Base-by-base conservation (phyloP, 2,113 vertebrate species). In the Pedionomus torquatus region DNA sequence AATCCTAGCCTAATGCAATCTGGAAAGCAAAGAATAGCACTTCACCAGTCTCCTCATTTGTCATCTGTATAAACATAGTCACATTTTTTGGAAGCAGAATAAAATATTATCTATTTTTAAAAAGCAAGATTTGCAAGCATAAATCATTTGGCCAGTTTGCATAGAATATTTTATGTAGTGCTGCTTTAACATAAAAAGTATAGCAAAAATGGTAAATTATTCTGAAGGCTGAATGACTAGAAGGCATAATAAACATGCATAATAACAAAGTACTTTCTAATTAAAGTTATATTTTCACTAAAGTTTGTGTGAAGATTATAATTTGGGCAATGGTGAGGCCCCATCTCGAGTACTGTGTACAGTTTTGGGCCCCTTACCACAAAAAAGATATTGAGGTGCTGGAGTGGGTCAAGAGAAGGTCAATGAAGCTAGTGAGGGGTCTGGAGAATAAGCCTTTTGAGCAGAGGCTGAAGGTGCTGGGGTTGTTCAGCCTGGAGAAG, bases 271-370 rank as follows among this genome's bases (percentile, higher is more conserved):
- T 71, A 44, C 3, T 28, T 77, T 82, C 33, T 89, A 77, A 79
- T 90, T 93, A 58, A 87, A 68, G 9, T 77, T 51, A 37, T 55
- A n/a, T 87, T 83, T 94, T 79, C 39, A 79, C 90, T 82, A 94
- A 90, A 71, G 15, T 55, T 70, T 69, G 48, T 31, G 4, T 75
- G 31, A 93, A 80, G 13, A 71, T 13, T 70, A 17, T 64, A 46
- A 93, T 51, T 89, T 39, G 69, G 2, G 46, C 17, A 46, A 18
- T 46, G 46, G 46, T 46, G 18, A 46, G 17, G 46, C 17, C 19
- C 46, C 46, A 46, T 46, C 46, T 46, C 17, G 46, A 20, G 46
- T 46, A 46, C 46, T 46, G 46, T 46, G 46, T 46, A 46, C 46
- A 46, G 46, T 46, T 46, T 46, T 19, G 46, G 44, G 18, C 46